Percentiles rank a stretch among this genome's conserved stretches.
Conservation (phyloP, 92 coral and sea anemone genomes). For the Phenganax subtilis region DNA sequence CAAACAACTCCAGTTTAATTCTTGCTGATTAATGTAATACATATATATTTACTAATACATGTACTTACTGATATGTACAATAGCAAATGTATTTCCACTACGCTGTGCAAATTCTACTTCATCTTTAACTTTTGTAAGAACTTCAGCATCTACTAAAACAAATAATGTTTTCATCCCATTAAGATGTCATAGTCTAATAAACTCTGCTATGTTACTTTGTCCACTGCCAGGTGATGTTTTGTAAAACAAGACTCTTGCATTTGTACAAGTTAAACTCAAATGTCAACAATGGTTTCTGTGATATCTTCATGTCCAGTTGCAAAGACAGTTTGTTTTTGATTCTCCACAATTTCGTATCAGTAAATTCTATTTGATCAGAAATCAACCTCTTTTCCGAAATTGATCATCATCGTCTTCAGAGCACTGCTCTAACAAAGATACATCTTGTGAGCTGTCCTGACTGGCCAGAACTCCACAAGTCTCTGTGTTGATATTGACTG, state of each 20-base stretch:
- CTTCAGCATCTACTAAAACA: conserved; percentile 16
- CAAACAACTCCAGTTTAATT: background rate
- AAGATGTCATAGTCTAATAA: background rate
- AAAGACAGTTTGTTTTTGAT: too few species aligned
- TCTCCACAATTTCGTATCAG: too few species aligned
- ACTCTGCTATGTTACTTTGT: too few species aligned
- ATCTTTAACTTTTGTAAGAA: conserved; percentile 62
- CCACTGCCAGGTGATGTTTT: too few species aligned
- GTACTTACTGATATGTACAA: conserved; percentile 75
- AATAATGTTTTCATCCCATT: background rate
- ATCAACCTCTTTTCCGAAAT: conserved; percentile 37
- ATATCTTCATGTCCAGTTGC: too few species aligned
- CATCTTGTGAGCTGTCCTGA: conserved; percentile 21
- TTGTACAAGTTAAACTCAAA: too few species aligned
- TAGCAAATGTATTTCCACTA: conserved; percentile 82
- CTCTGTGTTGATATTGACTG: background rate
- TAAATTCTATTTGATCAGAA: background rate
- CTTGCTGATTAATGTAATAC: background rate
- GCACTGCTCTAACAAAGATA: conserved; percentile 12
- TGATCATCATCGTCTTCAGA: conserved; percentile 38
- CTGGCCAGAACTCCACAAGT: background rate
- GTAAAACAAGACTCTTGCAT: too few species aligned
- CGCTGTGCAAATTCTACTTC: conserved; percentile 56
- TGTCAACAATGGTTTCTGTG: too few species aligned
- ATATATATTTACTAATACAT: background rate